Percentiles rank a stretch among this genome's conserved stretches.
These are phyloP conservation scores for Diachrysia chrysitis DNA, from an alignment of 2,888 invertebrate genomes.

Conservation along the genomic window DNA sequence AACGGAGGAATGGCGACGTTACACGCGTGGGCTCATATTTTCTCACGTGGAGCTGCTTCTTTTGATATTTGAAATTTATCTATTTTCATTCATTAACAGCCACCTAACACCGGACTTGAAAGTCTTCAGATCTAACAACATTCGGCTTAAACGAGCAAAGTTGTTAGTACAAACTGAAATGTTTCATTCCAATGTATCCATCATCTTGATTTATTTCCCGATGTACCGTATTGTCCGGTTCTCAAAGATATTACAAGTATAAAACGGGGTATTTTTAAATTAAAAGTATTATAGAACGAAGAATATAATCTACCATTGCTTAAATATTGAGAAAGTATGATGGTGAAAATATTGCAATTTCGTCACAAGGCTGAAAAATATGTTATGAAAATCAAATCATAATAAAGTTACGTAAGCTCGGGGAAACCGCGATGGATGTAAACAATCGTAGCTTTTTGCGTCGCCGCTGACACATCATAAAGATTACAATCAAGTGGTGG, in stretches of 20 bases:
- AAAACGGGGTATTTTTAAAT: neutral
- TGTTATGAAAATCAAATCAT: constrained; percentile 33
- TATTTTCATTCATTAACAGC: constrained; percentile 9
- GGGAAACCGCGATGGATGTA: constrained; percentile 37
- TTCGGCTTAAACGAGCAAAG: neutral
- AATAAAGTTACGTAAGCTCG: constrained; percentile 45
- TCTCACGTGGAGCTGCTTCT: constrained; percentile 31
- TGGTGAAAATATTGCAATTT: constrained; percentile 22
- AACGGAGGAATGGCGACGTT: constrained; percentile 56
- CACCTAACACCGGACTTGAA: neutral
- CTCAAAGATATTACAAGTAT: neutral
- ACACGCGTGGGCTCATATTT: constrained; percentile 41
- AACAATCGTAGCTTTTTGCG: constrained; percentile 36
- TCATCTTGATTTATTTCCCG: neutral
- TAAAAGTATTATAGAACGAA: neutral
- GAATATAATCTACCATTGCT: neutral
- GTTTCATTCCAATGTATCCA: neutral
- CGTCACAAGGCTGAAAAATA: constrained; percentile 19
- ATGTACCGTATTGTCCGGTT: neutral
- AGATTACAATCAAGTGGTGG: constrained; percentile 34
- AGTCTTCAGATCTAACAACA: neutral
- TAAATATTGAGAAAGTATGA: constrained; percentile 15
- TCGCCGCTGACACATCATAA: constrained; percentile 42
- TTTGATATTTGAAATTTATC: constrained; percentile 31
- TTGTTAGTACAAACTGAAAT: neutral